Conservation (phyloP, 2,888 invertebrate genomes). For the Torymus auratus region DNA sequence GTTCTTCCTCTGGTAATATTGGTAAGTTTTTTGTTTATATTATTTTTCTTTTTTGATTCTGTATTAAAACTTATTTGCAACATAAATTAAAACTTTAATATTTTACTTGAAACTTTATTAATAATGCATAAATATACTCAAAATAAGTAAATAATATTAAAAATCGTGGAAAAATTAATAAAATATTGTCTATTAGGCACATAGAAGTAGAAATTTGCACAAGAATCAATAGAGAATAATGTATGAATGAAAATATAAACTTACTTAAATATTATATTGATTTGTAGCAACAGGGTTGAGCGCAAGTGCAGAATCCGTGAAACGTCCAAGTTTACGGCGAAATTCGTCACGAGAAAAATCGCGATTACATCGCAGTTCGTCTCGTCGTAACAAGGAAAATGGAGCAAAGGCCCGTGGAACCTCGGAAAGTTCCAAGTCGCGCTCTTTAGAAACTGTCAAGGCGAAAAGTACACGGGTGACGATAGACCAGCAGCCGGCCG, state of each 20-base stretch:
- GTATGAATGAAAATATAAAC: too few relatives aligned
- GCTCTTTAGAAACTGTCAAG: slow-evolving; percentile 70
- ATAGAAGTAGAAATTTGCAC: too few relatives aligned
- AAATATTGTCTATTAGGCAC: too few relatives aligned
- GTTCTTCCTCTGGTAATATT: slow-evolving; percentile 80
- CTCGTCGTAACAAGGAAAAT: slow-evolving; percentile 79
- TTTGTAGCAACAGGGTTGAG: slow-evolving; percentile 69
- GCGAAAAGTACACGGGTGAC: slow-evolving; percentile 66
- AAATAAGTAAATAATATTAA: too few relatives aligned
- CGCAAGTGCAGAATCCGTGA: slow-evolving; percentile 75
- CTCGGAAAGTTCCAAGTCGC: slow-evolving; percentile 68
- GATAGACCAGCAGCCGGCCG: slow-evolving; percentile 66
- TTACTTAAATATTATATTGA: slow-evolving; percentile 20
- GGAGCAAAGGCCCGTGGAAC: slow-evolving; percentile 71
- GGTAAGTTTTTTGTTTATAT: slow-evolving; percentile 72
- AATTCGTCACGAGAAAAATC: slow-evolving; percentile 78
- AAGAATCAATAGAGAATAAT: too few relatives aligned
- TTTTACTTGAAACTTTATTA: too few relatives aligned
- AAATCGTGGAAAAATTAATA: too few relatives aligned
- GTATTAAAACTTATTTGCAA: neutral
- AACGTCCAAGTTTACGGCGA: slow-evolving; percentile 75
- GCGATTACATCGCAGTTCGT: slow-evolving; percentile 78
- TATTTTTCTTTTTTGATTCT: slow-evolving; percentile 5
- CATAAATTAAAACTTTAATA: too few relatives aligned
- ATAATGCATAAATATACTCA: too few relatives aligned